phyloP scores from a whole-genome alignment of 2,113 vertebrate species.

The Ceratotherium simum region DNA sequence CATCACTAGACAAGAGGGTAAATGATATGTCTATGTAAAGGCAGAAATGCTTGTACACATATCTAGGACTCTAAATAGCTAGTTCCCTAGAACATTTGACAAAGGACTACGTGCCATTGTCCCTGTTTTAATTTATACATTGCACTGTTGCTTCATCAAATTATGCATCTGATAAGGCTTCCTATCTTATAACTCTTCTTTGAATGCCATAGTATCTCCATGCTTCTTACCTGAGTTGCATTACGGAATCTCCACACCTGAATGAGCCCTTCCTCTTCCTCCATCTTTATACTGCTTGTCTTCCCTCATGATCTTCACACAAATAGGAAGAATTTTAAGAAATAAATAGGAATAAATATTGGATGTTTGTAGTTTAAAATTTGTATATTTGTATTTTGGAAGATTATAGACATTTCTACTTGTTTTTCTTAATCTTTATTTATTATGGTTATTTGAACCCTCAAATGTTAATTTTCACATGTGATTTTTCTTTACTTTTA shows the following conservation, averaged over 20 bases:
- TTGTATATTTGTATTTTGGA: not conserved
- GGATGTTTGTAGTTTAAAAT: not conserved
- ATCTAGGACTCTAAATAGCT: not conserved
- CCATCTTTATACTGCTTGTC: not conserved
- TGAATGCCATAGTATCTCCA: not conserved
- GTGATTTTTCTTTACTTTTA: not conserved
- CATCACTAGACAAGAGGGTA: not conserved
- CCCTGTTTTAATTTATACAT: not conserved
- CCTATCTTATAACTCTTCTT: not conserved
- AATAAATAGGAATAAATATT: not conserved
- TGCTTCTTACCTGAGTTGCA: rapidly evolving
- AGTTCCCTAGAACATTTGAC: not conserved
- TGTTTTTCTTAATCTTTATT: not conserved
- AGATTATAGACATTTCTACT: not conserved
- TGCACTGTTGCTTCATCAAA: not conserved
- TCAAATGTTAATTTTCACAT: not conserved
- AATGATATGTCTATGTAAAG: not conserved
- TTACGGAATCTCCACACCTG: not conserved
- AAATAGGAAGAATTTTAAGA: not conserved
- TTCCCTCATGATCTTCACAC: not conserved
- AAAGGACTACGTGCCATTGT: not conserved
- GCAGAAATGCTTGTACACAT: not conserved
- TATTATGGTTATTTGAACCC: not conserved
- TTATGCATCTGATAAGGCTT: not conserved
- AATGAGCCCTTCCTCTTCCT: not conserved